phyloP scores from a whole-genome alignment of 2,888 invertebrate genomes.

The Leptarthrus brevirostris region DNA sequence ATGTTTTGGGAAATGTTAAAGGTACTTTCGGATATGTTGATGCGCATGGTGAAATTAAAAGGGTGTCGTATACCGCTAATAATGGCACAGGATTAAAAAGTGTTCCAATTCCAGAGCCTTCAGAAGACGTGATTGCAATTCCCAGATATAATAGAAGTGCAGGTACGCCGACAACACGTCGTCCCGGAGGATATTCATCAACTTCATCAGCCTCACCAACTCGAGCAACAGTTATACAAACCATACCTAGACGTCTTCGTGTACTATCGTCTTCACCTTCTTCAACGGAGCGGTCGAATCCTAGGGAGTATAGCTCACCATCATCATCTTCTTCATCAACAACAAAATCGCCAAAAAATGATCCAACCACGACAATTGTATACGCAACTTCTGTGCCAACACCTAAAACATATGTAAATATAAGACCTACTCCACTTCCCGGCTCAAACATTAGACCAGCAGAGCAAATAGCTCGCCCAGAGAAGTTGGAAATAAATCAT shows the following conservation, averaged over 20 bases:
- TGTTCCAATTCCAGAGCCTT: constrained; percentile 54
- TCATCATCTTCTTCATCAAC: constrained; percentile 29
- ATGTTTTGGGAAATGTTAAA: constrained; percentile 82
- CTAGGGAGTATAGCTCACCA: neutral
- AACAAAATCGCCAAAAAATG: constrained; percentile 45
- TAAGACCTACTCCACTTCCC: constrained; percentile 56
- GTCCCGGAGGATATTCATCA: constrained; percentile 67
- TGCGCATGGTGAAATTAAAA: constrained; percentile 80
- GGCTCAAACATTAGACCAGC: constrained; percentile 47
- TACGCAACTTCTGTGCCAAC: constrained; percentile 59
- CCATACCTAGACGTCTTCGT: constrained; percentile 71
- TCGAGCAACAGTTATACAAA: constrained; percentile 74
- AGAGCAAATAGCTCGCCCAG: constrained; percentile 54
- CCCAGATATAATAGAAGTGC: constrained; percentile 65
- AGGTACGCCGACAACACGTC: constrained; percentile 70
- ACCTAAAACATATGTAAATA: constrained; percentile 55
- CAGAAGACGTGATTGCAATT: constrained; percentile 61
- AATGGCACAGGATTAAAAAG: constrained; percentile 68
- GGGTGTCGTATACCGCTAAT: constrained; percentile 77
- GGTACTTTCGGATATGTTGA: constrained; percentile 87
- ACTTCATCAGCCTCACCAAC: constrained; percentile 69
- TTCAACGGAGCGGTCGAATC: constrained; percentile 49
- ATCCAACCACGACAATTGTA: constrained; percentile 58
- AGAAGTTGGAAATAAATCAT: constrained; percentile 56
- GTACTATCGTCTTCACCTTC: constrained; percentile 60